A percentile compares a stretch with the other conserved stretches of the same genome.
Evolutionary conservation across 1,140 invertebrate species (phyloP).

Genomic region (Acromyrmex charruanus): DNA sequence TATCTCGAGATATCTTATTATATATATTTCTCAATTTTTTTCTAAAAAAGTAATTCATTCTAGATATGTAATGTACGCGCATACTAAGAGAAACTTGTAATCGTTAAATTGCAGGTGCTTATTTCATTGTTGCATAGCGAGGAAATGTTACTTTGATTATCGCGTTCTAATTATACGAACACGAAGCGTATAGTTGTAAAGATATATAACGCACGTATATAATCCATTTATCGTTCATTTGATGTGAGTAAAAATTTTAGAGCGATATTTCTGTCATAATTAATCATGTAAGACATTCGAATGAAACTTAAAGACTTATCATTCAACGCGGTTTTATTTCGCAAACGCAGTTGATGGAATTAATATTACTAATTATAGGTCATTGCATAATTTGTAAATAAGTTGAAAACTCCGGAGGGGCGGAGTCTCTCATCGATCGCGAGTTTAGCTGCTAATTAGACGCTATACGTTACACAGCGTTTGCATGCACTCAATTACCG

Average conservation of each 20-base stretch:
- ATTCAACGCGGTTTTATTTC: not conserved
- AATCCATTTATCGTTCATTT: constrained; percentile 39
- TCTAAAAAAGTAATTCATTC: not conserved
- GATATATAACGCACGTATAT: not conserved
- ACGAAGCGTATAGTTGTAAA: not conserved
- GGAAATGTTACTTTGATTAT: constrained; percentile 42
- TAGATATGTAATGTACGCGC: not conserved
- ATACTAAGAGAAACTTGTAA: not conserved
- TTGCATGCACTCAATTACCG: constrained; percentile 52
- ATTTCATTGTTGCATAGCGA: constrained; percentile 3
- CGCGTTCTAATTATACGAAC: constrained; percentile 21
- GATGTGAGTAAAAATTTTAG: not conserved
- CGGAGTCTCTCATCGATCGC: constrained; percentile 50
- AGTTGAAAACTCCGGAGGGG: constrained; percentile 35
- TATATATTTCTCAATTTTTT: not conserved
- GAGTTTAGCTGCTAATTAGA: constrained; percentile 58
- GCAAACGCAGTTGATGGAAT: not conserved
- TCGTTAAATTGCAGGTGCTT: not conserved
- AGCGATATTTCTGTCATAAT: not conserved
- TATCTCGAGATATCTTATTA: not conserved
- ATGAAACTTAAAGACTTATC: constrained; percentile 8
- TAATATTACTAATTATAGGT: constrained; percentile 17
- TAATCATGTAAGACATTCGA: constrained; percentile 40
- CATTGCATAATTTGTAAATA: constrained; percentile 47
- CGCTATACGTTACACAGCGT: constrained; percentile 43